Evolutionary conservation across 2,113 vertebrate species (phyloP), one percentile per base, ranked within the genome.

Genomic region (Orientallactaga bullata): DNA sequence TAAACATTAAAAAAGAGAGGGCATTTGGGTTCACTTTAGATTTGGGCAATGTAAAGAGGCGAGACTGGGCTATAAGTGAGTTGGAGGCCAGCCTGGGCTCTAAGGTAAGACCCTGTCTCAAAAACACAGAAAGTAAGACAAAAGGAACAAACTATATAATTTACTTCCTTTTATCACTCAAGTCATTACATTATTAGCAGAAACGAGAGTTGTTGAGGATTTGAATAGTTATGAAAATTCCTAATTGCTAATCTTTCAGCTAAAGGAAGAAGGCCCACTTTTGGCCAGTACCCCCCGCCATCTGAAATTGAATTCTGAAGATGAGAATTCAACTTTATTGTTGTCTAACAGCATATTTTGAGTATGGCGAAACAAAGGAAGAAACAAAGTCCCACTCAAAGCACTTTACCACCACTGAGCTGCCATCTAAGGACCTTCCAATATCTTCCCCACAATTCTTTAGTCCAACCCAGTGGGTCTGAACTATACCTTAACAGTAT

Each of bases 1-100:
- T 99, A 97, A 97, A 93, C 30, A 32, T 69, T 78, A 11, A 61
- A 94, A 89, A 74, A 94, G 80, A 95, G 78, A 32, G 0, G 73
- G 20, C 4, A 58, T 15, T 73, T 71, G 58, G 55, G 55, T 73
- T 92, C n/a, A n/a, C 42, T 79, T 32, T 47, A 47, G 23, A 90
- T n/a, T 2, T 73, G 39, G 30, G 13, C 66, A 83, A 77, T 1
- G 20, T 72, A 78, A 82, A 23, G 65, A 21, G 78, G 30, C 23
- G 12, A 55, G 55, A 2, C 55, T 55, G 23, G 68, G 16, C 47
- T 71, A 72, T 66, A 58, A 72, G 71, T 32, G 12, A 63, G 85
- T 32, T 74, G 51, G n/a, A 86, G 35, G 55, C 37, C 6, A 63
- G 37, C 28, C 71, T 63, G 35, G 42, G 72, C 18, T 74, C 42